phyloP scores from a whole-genome alignment of 2,113 vertebrate genomes.

The Alethe diademata region DNA sequence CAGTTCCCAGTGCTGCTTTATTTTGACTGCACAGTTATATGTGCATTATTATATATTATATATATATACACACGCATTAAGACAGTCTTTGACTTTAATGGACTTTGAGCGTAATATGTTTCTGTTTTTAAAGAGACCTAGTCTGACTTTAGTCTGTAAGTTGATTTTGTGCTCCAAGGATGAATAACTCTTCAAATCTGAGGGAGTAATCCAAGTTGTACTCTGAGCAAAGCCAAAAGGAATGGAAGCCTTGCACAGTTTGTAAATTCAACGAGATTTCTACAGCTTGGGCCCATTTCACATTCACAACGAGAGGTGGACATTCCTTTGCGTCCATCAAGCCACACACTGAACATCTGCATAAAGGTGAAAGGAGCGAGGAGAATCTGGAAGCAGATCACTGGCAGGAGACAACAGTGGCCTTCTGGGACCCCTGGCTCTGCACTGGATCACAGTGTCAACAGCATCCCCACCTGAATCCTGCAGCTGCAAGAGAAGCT shows the following conservation, averaged over 20 bases:
- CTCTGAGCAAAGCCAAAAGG: not conserved
- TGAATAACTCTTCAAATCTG: not conserved
- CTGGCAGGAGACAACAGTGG: not conserved
- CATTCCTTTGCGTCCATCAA: not conserved
- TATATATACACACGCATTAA: not conserved
- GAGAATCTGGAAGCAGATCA: not conserved
- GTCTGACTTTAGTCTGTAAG: not conserved
- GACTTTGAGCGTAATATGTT: not conserved
- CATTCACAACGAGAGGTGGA: not conserved
- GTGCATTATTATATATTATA: not conserved
- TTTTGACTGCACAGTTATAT: conserved; percentile 15
- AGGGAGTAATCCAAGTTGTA: not conserved
- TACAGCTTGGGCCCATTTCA: not conserved
- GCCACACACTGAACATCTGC: not conserved
- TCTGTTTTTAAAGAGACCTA: conserved; percentile 15
- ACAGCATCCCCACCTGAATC: not conserved
- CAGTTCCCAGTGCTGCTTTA: conserved; percentile 26
- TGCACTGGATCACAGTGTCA: not conserved
- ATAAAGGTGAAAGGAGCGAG: not conserved
- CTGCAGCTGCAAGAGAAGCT: not conserved
- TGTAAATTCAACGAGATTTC: not conserved
- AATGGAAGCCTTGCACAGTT: not conserved
- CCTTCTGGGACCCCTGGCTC: not conserved
- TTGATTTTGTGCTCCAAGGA: conserved; percentile 7
- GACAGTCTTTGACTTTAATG: conserved; percentile 17